These are phyloP conservation scores for Spisula solida DNA, from an alignment of 2,888 invertebrate species.

Conservation along the genomic window DNA sequence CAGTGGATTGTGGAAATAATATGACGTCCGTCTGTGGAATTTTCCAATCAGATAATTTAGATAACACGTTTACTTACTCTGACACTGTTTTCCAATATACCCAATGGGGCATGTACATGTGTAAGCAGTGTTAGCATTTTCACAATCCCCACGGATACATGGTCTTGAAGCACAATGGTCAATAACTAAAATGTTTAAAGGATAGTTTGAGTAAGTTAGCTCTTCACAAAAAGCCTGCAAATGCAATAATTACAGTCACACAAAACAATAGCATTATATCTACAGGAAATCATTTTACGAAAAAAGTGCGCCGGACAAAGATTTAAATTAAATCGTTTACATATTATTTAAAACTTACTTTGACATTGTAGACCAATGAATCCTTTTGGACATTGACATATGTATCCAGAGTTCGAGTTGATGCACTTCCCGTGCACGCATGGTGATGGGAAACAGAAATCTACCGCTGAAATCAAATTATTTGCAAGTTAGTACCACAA, in stretches of 20 bases:
- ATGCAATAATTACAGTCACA: no score
- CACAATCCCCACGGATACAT: background rate
- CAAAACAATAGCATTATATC: no score
- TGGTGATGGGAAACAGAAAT: slow-evolving; percentile 19
- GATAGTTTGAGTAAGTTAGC: background rate
- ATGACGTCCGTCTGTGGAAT: no score
- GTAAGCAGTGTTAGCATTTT: background rate
- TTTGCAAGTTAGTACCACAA: background rate
- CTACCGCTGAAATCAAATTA: background rate
- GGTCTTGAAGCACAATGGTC: slow-evolving; percentile 11
- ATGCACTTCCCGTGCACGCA: background rate
- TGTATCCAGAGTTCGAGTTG: slow-evolving; percentile 7
- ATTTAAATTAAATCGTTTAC: no score
- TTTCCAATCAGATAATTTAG: no score
- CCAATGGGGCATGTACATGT: background rate
- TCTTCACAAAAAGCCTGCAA: no score
- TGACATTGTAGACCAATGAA: background rate
- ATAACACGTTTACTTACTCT: background rate
- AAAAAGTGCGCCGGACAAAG: no score
- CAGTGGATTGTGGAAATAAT: no score
- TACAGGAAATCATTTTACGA: no score
- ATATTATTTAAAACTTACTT: background rate
- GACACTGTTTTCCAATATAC: slow-evolving; percentile 7
- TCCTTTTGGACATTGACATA: slow-evolving; percentile 3
- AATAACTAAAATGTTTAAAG: background rate